Evolutionary conservation across 2,113 vertebrate genomes (phyloP).

Genomic region (Typhlomys cinereus): DNA sequence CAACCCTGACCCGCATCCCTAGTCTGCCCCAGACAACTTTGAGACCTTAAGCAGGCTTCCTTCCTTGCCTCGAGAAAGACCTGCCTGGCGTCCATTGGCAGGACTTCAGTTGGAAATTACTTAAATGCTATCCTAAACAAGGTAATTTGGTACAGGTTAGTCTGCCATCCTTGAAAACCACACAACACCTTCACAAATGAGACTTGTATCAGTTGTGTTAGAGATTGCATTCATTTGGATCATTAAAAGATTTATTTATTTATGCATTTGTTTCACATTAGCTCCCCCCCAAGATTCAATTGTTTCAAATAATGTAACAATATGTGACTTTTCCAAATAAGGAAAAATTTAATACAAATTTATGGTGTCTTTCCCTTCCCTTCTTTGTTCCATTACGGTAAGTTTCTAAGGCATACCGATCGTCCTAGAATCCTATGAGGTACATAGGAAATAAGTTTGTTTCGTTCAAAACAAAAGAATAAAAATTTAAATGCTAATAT

Average conservation of each 20-base stretch:
- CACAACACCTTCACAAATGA: neutral
- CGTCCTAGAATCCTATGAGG: constrained; percentile 29
- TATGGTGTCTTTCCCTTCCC: neutral
- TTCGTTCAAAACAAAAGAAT: constrained; percentile 44
- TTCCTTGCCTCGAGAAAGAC: neutral
- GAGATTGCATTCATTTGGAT: constrained; percentile 8
- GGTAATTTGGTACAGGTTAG: neutral
- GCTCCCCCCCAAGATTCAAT: neutral
- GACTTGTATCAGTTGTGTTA: neutral
- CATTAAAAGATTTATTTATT: constrained; percentile 4
- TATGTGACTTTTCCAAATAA: constrained; percentile 9
- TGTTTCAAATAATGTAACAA: neutral
- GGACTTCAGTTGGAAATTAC: constrained; percentile 22
- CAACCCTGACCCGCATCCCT: neutral
- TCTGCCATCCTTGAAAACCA: constrained; percentile 4
- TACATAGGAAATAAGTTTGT: neutral
- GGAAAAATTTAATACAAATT: constrained; percentile 23
- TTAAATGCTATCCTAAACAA: constrained; percentile 33
- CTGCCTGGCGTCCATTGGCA: neutral
- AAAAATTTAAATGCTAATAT: constrained; percentile 19
- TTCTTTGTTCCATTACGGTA: neutral
- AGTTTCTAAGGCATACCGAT: neutral
- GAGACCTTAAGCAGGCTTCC: neutral
- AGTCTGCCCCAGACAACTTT: neutral
- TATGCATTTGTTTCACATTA: neutral